Conservation (phyloP, 2,888 invertebrate species). For the Busseola fusca region DNA sequence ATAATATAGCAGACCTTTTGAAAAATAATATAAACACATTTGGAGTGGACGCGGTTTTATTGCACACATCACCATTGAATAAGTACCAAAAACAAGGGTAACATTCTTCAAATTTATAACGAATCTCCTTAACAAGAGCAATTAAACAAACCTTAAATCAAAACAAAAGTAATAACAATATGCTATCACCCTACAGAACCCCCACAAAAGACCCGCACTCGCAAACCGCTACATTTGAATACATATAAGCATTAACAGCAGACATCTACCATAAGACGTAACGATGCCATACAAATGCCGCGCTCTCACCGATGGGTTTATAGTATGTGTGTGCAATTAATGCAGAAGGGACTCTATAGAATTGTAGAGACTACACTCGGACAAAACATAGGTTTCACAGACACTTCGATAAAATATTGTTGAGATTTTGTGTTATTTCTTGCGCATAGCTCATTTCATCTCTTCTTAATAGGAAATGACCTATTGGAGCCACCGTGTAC, state of each 20-base stretch:
- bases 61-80: background rate
- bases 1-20: background rate
- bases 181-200: background rate
- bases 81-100: background rate
- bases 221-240: slow-evolving; percentile 19
- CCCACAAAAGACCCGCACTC: background rate
- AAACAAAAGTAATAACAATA: slow-evolving; percentile 19
- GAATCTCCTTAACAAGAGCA: background rate
- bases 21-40: background rate
- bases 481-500: background rate
- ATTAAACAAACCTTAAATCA: background rate
- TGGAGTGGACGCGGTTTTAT: background rate
- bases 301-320: background rate
- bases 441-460: background rate
- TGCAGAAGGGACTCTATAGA: slow-evolving; percentile 21
- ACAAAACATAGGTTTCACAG: slow-evolving; percentile 1
- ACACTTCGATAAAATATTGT: background rate
- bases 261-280: slow-evolving; percentile 34
- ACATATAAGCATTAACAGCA: slow-evolving; percentile 24
- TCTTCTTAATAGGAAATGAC: no score
- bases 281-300: slow-evolving; percentile 24
- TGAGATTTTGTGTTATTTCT: background rate
- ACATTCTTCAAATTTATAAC: background rate
- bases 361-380: background rate
- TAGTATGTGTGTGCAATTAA: slow-evolving; percentile 5